A percentile compares a stretch with the other conserved stretches of the same genome.
These are phyloP conservation scores for Aplochiton taeniatus DNA, from an alignment of 2,797 vertebrate genomes.

Conservation along the genomic window DNA sequence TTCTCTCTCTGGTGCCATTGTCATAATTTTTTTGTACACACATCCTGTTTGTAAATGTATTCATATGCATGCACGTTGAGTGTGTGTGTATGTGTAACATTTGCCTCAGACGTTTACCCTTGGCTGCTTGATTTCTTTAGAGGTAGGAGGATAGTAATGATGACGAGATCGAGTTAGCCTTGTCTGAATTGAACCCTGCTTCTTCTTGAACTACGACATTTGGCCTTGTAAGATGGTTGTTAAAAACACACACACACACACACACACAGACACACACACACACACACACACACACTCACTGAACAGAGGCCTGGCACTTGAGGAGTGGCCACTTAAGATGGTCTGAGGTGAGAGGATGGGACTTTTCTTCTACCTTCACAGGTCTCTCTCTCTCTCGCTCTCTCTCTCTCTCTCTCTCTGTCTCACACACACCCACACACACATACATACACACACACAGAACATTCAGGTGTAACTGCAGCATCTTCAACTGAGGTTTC, in stretches of 20 bases:
- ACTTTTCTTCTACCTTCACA: too few relatives aligned
- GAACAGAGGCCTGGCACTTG: too few relatives aligned
- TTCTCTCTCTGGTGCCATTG: slow-evolving; percentile 64
- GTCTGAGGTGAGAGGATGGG: too few relatives aligned
- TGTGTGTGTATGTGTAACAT: slow-evolving; percentile 37
- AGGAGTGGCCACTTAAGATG: too few relatives aligned
- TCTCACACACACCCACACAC: slow-evolving; percentile 25
- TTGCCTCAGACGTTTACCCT: slow-evolving; percentile 33
- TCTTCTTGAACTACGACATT: slow-evolving; percentile 38
- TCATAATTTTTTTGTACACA: slow-evolving; percentile 35
- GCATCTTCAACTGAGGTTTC: slow-evolving; percentile 46
- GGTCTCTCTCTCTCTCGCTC: too few relatives aligned
- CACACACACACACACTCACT: slow-evolving; percentile 19
- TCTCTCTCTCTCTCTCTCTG: too few relatives aligned
- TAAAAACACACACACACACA: neutral
- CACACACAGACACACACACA: neutral
- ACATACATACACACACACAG: slow-evolving; percentile 35
- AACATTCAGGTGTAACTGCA: slow-evolving; percentile 57
- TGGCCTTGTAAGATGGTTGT: slow-evolving; percentile 19
- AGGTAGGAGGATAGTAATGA: slow-evolving; percentile 62
- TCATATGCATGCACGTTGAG: slow-evolving; percentile 40
- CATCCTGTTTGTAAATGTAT: slow-evolving; percentile 35
- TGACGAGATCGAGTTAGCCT: slow-evolving; percentile 50
- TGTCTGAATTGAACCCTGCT: slow-evolving; percentile 74
- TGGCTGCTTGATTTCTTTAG: slow-evolving; percentile 39